Evolutionary conservation across 2,113 vertebrate species (phyloP).

Genomic region (Recurvirostra avosetta): DNA sequence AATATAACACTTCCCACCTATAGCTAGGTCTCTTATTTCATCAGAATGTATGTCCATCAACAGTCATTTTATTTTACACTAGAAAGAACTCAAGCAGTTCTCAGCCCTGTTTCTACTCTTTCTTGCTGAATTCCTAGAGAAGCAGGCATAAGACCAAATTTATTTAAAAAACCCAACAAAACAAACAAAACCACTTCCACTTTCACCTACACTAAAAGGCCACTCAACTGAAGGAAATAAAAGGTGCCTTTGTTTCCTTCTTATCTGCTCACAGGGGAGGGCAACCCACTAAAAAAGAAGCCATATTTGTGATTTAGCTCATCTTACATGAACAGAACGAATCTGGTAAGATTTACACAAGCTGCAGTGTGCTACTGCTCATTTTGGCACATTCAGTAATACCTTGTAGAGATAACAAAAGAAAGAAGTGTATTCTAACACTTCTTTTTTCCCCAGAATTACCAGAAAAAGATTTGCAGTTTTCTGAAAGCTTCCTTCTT

Average conservation of each 20-base stretch:
- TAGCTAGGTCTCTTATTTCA: background rate
- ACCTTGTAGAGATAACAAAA: background rate
- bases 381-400: background rate
- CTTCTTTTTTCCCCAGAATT: background rate
- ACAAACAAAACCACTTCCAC: background rate
- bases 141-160: background rate
- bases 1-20: background rate
- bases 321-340: background rate
- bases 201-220: background rate
- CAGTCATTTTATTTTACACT: background rate
- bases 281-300: background rate
- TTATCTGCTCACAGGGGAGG: background rate
- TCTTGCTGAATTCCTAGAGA: background rate
- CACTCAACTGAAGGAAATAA: background rate
- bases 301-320: background rate
- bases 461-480: background rate
- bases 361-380: background rate
- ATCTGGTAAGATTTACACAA: background rate
- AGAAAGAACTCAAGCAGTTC: background rate
- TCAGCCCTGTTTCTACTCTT: background rate
- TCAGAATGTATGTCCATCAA: background rate
- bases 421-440: background rate
- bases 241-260: background rate
- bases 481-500: background rate
- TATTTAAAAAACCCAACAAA: background rate